Conservation (phyloP, 1,140 invertebrate species). For the Saxidomus purpurata region DNA sequence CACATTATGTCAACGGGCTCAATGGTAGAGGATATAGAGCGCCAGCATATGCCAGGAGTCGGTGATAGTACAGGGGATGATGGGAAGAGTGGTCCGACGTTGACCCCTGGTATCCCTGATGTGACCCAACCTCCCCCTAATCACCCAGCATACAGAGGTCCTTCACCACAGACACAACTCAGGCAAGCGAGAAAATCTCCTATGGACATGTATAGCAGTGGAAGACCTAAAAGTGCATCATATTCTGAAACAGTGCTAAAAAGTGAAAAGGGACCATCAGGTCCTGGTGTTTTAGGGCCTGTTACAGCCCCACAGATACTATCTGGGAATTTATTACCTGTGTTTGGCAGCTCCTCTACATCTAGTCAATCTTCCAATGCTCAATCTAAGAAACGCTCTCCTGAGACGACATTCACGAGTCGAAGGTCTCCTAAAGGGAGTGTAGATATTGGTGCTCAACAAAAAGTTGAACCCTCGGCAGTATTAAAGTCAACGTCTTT, state of each 20-base stretch:
- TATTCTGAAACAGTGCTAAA: neutral
- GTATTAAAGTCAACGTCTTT: constrained; percentile 30
- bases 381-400: constrained; percentile 15
- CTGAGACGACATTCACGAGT: neutral
- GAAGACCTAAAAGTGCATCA: constrained; percentile 33
- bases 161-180: constrained; percentile 36
- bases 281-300: neutral
- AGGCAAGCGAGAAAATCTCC: constrained; percentile 40
- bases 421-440: neutral
- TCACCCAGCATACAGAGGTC: constrained; percentile 52
- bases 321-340: constrained; percentile 38
- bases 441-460: neutral
- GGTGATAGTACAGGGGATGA: neutral
- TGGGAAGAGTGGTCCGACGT: neutral
- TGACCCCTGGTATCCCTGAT: constrained; percentile 48
- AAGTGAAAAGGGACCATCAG: constrained; percentile 12
- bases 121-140: constrained; percentile 26
- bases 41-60: constrained; percentile 89
- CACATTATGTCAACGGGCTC: constrained; percentile 93
- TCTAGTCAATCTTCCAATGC: neutral
- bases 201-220: neutral
- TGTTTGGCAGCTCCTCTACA: neutral
- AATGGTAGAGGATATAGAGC: constrained; percentile 95
- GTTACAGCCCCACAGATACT: constrained; percentile 11
- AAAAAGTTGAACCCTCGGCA: constrained; percentile 11